These are phyloP conservation scores for Embidobia sp. DNA, from an alignment of 2,888 invertebrate species.

Conservation along the genomic window DNA sequence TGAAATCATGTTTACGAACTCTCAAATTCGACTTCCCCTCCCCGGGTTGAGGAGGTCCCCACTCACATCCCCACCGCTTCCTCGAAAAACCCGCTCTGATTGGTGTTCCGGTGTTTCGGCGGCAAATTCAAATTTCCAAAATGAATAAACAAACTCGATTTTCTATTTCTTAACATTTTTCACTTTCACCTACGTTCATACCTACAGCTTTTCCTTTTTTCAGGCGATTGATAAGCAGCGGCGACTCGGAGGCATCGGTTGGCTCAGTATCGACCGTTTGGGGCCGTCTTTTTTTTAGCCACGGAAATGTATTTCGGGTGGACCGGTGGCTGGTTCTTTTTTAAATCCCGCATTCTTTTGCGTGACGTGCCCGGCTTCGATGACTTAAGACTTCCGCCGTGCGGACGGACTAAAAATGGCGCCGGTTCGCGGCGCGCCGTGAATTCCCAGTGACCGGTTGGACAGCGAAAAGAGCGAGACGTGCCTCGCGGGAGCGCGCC, in stretches of 20 bases:
- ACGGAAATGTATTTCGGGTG: conserved; percentile 48
- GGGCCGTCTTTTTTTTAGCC: conserved; percentile 33
- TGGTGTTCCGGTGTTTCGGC: conserved; percentile 3
- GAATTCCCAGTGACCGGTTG: conserved; percentile 52
- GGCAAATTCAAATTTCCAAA: neutral
- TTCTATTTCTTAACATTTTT: too few species aligned
- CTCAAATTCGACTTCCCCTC: conserved; percentile 1
- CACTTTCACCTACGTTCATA: too few species aligned
- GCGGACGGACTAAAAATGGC: conserved; percentile 60
- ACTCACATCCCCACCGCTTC: neutral
- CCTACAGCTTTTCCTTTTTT: too few species aligned
- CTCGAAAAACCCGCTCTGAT: neutral
- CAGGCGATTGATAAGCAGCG: neutral
- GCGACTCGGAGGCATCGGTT: too few species aligned
- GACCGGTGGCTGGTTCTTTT: conserved; percentile 47
- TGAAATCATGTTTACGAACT: conserved; percentile 71
- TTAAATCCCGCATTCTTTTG: conserved; percentile 61
- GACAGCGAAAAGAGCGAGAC: conserved; percentile 45
- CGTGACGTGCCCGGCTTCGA: conserved; percentile 56
- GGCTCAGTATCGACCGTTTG: too few species aligned
- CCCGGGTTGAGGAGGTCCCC: too few species aligned
- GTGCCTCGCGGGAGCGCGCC: conserved; percentile 44
- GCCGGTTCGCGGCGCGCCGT: conserved; percentile 53
- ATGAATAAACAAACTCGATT: neutral
- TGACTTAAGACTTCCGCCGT: conserved; percentile 62